phyloP scores from a whole-genome alignment of 1,140 invertebrate genomes.

The Aporrectodea caliginosa region DNA sequence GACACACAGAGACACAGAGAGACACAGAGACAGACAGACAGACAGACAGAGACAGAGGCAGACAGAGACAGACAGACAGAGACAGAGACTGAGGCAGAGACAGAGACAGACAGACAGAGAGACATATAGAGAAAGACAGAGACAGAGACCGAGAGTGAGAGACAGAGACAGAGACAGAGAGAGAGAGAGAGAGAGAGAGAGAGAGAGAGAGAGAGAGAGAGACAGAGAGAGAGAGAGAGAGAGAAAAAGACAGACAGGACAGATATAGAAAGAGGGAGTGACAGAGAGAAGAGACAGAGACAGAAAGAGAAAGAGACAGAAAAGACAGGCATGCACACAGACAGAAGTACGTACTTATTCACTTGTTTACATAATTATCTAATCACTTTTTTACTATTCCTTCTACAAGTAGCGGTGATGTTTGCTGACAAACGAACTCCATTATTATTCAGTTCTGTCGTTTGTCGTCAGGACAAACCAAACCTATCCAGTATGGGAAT shows the following conservation, averaged over 20 bases:
- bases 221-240: background rate
- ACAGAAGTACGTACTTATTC: no score
- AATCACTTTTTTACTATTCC: no score
- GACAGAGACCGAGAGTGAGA: background rate
- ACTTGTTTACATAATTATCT: no score
- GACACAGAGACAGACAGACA: background rate
- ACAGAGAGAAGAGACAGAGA: no score
- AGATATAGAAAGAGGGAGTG: background rate
- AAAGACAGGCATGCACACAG: no score
- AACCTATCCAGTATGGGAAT: no score
- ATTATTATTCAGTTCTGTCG: no score
- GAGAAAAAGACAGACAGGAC: background rate
- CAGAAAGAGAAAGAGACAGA: no score
- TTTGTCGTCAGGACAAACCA: no score
- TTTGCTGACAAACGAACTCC: no score
- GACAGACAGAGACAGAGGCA: background rate
- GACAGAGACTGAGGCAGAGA: background rate
- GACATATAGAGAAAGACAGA: background rate
- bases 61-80: background rate
- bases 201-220: background rate
- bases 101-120: background rate
- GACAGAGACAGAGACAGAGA: background rate
- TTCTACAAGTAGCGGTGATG: no score
- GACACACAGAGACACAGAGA: background rate
- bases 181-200: constrained; percentile 1